A percentile compares a stretch with the other conserved stretches of the same genome.
These are phyloP conservation scores for Esox masquinongy DNA, from an alignment of 2,797 vertebrate species.

Conservation along the genomic window DNA sequence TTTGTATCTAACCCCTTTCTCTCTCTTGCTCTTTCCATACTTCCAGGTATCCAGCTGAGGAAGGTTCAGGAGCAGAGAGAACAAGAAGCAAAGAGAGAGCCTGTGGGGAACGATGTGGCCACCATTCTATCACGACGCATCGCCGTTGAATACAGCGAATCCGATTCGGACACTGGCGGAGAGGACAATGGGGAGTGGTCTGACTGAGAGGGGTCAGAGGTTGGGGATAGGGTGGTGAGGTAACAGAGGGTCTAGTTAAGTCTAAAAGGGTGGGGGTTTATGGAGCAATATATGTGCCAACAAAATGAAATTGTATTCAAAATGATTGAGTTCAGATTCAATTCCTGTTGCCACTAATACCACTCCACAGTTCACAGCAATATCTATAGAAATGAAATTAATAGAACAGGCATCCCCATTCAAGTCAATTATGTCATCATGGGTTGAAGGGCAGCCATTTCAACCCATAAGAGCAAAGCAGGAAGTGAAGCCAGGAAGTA, in stretches of 20 bases:
- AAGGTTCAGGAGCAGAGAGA: conserved; percentile 84
- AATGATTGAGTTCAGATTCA: not conserved
- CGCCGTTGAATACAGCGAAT: conserved; percentile 84
- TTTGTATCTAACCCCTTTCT: not conserved
- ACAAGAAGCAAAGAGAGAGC: conserved; percentile 83
- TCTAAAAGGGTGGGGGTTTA: not conserved
- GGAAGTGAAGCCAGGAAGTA: too few relatives aligned
- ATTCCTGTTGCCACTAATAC: not conserved
- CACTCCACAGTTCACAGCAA: too few relatives aligned
- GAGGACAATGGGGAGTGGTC: conserved; percentile 83
- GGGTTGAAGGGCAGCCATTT: too few relatives aligned
- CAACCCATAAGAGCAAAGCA: too few relatives aligned
- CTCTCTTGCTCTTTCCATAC: not conserved
- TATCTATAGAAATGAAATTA: too few relatives aligned
- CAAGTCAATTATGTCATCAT: too few relatives aligned
- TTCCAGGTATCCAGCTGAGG: conserved; percentile 76
- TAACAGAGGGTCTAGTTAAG: not conserved
- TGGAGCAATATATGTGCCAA: too few relatives aligned
- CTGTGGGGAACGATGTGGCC: conserved; percentile 80
- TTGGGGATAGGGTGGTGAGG: not conserved
- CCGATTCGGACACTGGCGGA: conserved; percentile 80
- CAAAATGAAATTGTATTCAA: not conserved
- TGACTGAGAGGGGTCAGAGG: conserved; percentile 62
- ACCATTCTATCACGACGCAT: conserved; percentile 82
- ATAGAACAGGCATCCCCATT: too few relatives aligned